phyloP scores from a whole-genome alignment of 2,888 invertebrate species.

The Mesochorus sp. region DNA sequence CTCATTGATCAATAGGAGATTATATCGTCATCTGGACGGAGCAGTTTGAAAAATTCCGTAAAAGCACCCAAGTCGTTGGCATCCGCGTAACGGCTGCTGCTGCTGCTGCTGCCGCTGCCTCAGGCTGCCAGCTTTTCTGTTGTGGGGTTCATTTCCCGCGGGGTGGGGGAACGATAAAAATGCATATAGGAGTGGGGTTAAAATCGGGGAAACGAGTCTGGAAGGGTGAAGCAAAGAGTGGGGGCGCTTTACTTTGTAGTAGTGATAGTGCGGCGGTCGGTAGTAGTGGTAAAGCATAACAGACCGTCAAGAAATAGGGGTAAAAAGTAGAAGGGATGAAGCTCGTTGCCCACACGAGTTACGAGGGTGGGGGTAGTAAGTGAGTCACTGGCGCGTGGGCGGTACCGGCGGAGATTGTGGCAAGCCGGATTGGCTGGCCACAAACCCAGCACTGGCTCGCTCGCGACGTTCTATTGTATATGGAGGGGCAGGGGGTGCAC shows the following conservation, averaged over 20 bases:
- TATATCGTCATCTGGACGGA: constrained; percentile 79
- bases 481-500: constrained; percentile 48
- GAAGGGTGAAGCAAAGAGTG: constrained; percentile 67
- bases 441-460: constrained; percentile 71
- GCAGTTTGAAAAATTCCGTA: constrained; percentile 79
- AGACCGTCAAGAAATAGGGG: constrained; percentile 65
- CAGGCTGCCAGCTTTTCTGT: constrained; percentile 34
- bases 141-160: constrained; percentile 21
- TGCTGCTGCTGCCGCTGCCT: too few relatives aligned
- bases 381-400: constrained; percentile 79
- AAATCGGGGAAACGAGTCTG: too few relatives aligned
- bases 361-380: constrained; percentile 66
- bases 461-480: constrained; percentile 57
- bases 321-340: constrained; percentile 67
- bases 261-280: constrained; percentile 61
- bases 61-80: constrained; percentile 77
- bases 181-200: constrained; percentile 36
- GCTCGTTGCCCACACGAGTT: constrained; percentile 51
- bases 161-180: constrained; percentile 35
- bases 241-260: constrained; percentile 49
- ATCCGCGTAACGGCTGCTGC: constrained; percentile 60
- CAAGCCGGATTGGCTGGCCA: constrained; percentile 77
- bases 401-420: constrained; percentile 78
- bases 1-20: constrained; percentile 81
- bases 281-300: constrained; percentile 60